These are phyloP conservation scores for Mycalesis mineus DNA, from an alignment of 2,888 invertebrate genomes.

Conservation along the genomic window DNA sequence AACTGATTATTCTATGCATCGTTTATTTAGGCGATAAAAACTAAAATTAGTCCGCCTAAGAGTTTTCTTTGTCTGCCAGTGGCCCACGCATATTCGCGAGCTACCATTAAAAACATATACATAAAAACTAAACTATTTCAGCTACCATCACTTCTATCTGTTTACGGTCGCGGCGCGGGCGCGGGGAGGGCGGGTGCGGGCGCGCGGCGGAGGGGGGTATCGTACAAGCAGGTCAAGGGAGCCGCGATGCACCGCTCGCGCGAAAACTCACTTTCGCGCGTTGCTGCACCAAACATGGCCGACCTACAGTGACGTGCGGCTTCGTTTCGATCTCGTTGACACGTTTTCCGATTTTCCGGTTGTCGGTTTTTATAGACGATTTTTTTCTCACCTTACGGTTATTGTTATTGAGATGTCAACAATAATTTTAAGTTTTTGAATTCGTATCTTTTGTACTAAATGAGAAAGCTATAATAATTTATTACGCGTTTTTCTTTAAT, in stretches of 20 bases:
- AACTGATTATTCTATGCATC: not conserved
- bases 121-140: slow-evolving; percentile 16
- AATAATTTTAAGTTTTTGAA: not conserved
- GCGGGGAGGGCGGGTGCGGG: slow-evolving; percentile 23
- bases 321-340: slow-evolving; percentile 64
- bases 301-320: slow-evolving; percentile 55
- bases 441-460: too few relatives aligned
- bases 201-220: slow-evolving; percentile 34
- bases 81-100: not conserved
- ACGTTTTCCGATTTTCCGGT: slow-evolving; percentile 45
- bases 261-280: slow-evolving; percentile 78
- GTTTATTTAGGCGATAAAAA: not conserved
- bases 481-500: too few relatives aligned
- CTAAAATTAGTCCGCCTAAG: not conserved
- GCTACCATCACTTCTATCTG: slow-evolving; percentile 37
- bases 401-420: not conserved
- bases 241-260: slow-evolving; percentile 74
- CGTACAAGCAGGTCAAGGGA: slow-evolving; percentile 73
- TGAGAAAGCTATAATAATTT: too few relatives aligned
- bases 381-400: not conserved
- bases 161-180: slow-evolving; percentile 60
- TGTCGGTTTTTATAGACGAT: not conserved
- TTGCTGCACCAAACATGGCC: slow-evolving; percentile 70
- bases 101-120: not conserved
- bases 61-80: not conserved